Evolutionary conservation across 2,797 vertebrate species (phyloP).

Genomic region (Calcarius lapponicus): DNA sequence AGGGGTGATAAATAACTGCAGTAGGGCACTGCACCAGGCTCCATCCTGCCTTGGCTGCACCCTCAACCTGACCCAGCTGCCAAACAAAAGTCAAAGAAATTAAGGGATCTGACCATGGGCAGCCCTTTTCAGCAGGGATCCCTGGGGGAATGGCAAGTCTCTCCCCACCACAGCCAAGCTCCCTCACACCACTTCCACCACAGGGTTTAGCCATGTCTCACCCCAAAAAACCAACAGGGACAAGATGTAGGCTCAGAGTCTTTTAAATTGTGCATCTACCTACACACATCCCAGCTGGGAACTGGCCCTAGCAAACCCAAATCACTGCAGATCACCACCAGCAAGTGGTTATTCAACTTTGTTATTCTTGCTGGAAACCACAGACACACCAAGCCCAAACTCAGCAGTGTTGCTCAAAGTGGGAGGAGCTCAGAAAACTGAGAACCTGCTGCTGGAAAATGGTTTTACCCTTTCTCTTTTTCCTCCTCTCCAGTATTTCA

Average conservation of each 20-base stretch:
- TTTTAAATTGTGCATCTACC: neutral
- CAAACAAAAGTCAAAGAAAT: neutral
- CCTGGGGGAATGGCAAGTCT: neutral
- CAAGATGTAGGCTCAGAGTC: neutral
- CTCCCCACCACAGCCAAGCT: neutral
- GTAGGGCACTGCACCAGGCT: neutral
- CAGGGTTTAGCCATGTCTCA: accelerated
- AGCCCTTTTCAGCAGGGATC: neutral
- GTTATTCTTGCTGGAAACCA: neutral
- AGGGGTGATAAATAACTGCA: neutral
- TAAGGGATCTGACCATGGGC: accelerated
- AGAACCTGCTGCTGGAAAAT: neutral
- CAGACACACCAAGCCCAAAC: neutral
- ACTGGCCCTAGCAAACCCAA: neutral
- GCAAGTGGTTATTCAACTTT: neutral
- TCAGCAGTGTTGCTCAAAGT: neutral
- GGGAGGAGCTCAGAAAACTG: neutral
- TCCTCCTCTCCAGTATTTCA: neutral
- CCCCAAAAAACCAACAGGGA: neutral
- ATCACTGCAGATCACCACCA: neutral
- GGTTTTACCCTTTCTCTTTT: neutral
- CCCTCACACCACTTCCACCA: neutral
- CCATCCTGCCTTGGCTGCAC: neutral
- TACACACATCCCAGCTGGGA: neutral
- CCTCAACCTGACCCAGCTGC: neutral